A percentile compares a stretch with the other conserved stretches of the same genome.
These are phyloP conservation scores for Geotrypetes seraphini DNA, from an alignment of 2,797 vertebrate genomes.

Conservation along the genomic window DNA sequence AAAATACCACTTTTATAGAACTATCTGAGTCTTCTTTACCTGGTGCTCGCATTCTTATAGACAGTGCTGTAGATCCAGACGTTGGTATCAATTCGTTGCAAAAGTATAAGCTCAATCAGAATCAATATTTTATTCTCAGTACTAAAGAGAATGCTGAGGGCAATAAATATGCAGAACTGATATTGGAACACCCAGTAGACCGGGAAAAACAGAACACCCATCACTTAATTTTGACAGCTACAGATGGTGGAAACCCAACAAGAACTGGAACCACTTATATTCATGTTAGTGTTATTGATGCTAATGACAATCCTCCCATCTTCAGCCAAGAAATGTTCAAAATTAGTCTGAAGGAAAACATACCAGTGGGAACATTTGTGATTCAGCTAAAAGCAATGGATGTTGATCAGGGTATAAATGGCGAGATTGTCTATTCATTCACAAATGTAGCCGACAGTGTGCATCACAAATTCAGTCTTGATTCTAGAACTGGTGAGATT, in stretches of 20 bases:
- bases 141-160: neutral
- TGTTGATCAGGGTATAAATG: slow-evolving; percentile 36
- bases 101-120: slow-evolving; percentile 12
- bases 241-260: slow-evolving; percentile 2
- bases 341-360: slow-evolving; percentile 11
- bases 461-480: slow-evolving; percentile 31
- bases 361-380: neutral
- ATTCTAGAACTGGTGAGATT: slow-evolving; percentile 37
- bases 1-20: slow-evolving; percentile 2
- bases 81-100: slow-evolving; percentile 29
- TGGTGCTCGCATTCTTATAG: slow-evolving; percentile 7
- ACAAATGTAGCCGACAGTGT: slow-evolving; percentile 37
- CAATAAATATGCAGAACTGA: slow-evolving; percentile 4
- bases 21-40: neutral
- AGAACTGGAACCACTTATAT: neutral
- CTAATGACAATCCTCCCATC: slow-evolving; percentile 8
- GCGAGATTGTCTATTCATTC: slow-evolving; percentile 50
- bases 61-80: slow-evolving; percentile 23
- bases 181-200: slow-evolving; percentile 25
- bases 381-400: slow-evolving; percentile 5
- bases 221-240: slow-evolving; percentile 1
- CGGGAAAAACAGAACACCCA: slow-evolving; percentile 14
- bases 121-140: slow-evolving; percentile 4
- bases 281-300: slow-evolving; percentile 7
- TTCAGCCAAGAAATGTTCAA: neutral